Evolutionary conservation across 1,140 invertebrate species (phyloP).

Genomic region (Heliothis virescens): DNA sequence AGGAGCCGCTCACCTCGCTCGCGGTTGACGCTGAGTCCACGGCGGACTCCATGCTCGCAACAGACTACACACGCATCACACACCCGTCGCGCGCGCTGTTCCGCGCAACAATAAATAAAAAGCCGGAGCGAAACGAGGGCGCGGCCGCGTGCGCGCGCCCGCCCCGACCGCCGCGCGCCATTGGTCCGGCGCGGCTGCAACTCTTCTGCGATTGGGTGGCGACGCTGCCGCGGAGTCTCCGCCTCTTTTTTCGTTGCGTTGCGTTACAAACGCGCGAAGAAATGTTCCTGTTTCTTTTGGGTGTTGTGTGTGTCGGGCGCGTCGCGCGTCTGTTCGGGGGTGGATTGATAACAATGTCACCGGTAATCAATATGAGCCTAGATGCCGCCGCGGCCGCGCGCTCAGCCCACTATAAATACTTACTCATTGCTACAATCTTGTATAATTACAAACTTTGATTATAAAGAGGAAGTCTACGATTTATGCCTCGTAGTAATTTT

Average conservation of each 20-base stretch:
- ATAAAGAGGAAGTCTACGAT: neutral
- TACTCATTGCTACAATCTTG: constrained; percentile 5
- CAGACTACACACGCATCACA: constrained; percentile 79
- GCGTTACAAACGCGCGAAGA: constrained; percentile 80
- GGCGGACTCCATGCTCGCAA: constrained; percentile 86
- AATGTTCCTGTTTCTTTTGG: constrained; percentile 85
- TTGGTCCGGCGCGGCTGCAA: constrained; percentile 65
- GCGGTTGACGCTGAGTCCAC: constrained; percentile 90
- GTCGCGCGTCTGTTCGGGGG: constrained; percentile 69
- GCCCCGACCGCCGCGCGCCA: constrained; percentile 66
- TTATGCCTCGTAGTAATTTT: neutral
- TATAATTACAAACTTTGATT: constrained; percentile 25
- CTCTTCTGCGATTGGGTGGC: constrained; percentile 66
- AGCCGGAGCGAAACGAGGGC: constrained; percentile 77
- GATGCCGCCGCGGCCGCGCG: constrained; percentile 61
- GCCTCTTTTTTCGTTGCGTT: constrained; percentile 82
- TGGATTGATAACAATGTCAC: constrained; percentile 88
- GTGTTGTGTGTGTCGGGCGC: constrained; percentile 76
- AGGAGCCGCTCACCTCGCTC: constrained; percentile 89
- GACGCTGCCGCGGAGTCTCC: constrained; percentile 73
- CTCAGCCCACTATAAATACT: constrained; percentile 17
- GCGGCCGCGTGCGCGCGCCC: constrained; percentile 81
- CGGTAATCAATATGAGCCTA: constrained; percentile 86
- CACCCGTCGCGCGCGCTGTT: constrained; percentile 80
- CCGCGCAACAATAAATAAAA: constrained; percentile 85